Evolutionary conservation across 2,113 vertebrate genomes (phyloP), one percentile per base, ranked within the genome.

Genomic region (Mastomys natalensis): DNA sequence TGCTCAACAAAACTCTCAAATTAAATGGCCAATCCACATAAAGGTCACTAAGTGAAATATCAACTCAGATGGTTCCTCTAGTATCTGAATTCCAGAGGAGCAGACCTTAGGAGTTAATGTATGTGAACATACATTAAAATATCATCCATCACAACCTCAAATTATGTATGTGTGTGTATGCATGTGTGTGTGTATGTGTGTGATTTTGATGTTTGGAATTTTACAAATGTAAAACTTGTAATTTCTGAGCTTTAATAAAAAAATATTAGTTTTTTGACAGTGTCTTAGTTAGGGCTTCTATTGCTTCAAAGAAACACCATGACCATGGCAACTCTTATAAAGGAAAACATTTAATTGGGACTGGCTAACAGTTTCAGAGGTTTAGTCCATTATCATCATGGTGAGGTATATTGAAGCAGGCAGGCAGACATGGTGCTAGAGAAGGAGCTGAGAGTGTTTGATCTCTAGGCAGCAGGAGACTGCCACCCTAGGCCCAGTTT

Each of bases 181-280:
- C 40, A 43, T 22, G 16, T 17, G 8, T 13, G 2, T 40, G 1
- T 73, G 6, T 92, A 10, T 37, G 22, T n/a, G 1, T 74, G 10
- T 62, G 29, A 77, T 45, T 40, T 85, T 43, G 7, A 10, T 90
- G 40, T 68, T 40, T 40, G 37, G 22, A 60, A 82, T 82, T 26
- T 66, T 84, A 74, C 3, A 74, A 90, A 90, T 0, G 3, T 77
- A 5, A 82, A 91, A 64, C 3, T 82, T 89, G 10, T 97, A 31
- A 77, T 87, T 87, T 93, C 8, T 72, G 29, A 43, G 10, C 70
- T 85, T 89, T 55, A 90, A 68, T 96, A 37, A 88, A 87, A 92
- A 92, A 62, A 15, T 3, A 34, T 66, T 92, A 31, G 82, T 76
- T 48, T 37, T 37, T 68, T 43, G n/a, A 74, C 21, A 74, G n/a